Evolutionary conservation across 2,113 vertebrate genomes (phyloP).

Genomic region (Centrocercus urophasianus): DNA sequence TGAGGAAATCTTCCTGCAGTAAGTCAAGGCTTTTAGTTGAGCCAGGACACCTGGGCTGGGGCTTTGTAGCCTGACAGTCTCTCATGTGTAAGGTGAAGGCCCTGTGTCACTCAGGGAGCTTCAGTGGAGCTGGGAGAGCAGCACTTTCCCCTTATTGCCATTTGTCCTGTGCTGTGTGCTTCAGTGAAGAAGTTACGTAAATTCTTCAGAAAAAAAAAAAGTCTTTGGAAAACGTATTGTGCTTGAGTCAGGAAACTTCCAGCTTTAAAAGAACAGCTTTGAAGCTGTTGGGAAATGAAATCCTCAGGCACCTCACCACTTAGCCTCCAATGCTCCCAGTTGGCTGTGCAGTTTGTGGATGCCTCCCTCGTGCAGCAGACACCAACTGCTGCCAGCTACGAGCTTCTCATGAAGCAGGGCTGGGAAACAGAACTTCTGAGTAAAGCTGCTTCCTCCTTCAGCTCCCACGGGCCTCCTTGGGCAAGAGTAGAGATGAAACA

Average conservation of each 20-base stretch:
- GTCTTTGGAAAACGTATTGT: fast-evolving
- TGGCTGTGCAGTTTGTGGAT: background rate
- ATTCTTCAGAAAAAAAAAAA: background rate
- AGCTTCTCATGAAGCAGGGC: background rate
- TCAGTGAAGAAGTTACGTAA: fast-evolving
- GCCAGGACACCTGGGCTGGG: background rate
- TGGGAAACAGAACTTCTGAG: background rate
- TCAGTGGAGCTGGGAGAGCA: background rate
- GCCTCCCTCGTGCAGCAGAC: background rate
- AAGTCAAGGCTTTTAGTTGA: background rate
- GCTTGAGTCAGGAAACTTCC: background rate
- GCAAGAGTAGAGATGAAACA: background rate
- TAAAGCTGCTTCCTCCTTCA: fast-evolving
- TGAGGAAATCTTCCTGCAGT: background rate
- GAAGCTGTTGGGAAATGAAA: background rate
- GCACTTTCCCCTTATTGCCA: background rate
- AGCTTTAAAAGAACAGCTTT: background rate
- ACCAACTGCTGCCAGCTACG: background rate
- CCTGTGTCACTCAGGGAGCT: background rate
- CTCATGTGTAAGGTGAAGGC: background rate
- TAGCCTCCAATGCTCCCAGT: background rate
- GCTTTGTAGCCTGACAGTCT: background rate
- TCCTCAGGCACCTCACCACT: fast-evolving
- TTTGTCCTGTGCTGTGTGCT: background rate
- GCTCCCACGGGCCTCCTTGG: background rate